These are phyloP conservation scores for Drosophila buzzatii DNA, from an alignment of 2,888 invertebrate species.

Conservation along the genomic window DNA sequence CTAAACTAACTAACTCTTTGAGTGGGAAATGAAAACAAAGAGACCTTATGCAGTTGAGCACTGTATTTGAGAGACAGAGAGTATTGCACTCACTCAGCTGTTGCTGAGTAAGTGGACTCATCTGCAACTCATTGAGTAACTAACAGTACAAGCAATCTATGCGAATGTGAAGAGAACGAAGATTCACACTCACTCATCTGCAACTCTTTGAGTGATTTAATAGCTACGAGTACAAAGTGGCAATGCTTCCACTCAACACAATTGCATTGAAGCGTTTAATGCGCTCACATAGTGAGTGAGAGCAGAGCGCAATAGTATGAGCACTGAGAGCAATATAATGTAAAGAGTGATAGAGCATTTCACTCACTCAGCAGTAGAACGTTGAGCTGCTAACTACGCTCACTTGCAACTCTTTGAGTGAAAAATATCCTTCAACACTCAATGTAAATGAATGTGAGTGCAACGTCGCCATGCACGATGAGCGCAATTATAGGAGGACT, in stretches of 20 bases:
- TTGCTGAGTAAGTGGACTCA: neutral
- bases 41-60: neutral
- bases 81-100: neutral
- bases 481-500: neutral
- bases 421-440: neutral
- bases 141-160: neutral
- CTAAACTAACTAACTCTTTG: neutral
- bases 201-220: neutral
- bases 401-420: neutral
- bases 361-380: neutral
- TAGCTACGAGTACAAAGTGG: neutral
- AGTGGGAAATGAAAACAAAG: neutral
- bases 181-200: neutral
- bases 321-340: neutral
- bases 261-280: neutral
- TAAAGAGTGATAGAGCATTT: neutral
- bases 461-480: neutral
- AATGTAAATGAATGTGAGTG: neutral
- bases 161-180: neutral
- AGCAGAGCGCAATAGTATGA: neutral
- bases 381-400: neutral
- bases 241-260: neutral
- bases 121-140: neutral
- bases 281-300: neutral
- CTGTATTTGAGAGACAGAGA: neutral